Evolutionary conservation across 2,888 invertebrate genomes (phyloP).

Genomic region (Ecliptopera silaceata): DNA sequence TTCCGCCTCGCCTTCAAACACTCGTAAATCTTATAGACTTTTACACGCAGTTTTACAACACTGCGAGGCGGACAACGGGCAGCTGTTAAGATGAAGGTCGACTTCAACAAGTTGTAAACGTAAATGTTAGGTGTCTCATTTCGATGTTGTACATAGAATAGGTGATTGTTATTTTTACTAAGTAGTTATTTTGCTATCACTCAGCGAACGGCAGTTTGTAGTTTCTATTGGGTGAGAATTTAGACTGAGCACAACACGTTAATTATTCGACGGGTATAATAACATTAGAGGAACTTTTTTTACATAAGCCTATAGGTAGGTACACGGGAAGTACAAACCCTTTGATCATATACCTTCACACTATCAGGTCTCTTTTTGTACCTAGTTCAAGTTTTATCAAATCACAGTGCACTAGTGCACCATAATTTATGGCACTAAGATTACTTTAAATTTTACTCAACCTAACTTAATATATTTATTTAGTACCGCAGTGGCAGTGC

Average conservation of each 20-base stretch:
- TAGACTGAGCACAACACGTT: constrained; percentile 59
- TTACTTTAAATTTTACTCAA: constrained; percentile 36
- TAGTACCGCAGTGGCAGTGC: constrained; percentile 38
- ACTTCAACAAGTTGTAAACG: constrained; percentile 21
- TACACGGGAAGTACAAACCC: constrained; percentile 45
- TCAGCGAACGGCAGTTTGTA: constrained; percentile 31
- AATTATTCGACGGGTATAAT: constrained; percentile 46
- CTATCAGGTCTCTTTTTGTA: constrained; percentile 16
- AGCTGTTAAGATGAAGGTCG: constrained; percentile 10
- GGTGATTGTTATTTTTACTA: constrained; percentile 41
- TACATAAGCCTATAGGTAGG: constrained; percentile 29
- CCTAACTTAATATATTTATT: constrained; percentile 47
- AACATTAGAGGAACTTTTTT: constrained; percentile 19
- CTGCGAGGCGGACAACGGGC: constrained; percentile 12
- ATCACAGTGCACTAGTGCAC: constrained; percentile 6
- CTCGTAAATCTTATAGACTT: constrained; percentile 22
- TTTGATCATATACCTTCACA: constrained; percentile 14
- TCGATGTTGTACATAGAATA: constrained; percentile 64
- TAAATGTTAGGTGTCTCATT: constrained; percentile 50
- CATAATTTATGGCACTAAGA: constrained; percentile 7
- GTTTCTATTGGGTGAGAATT: constrained; percentile 53
- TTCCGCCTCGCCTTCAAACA: constrained; percentile 14
- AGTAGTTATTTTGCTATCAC: constrained; percentile 32
- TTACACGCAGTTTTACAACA: constrained; percentile 15
- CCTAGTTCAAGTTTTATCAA: constrained; percentile 14